Percentiles rank a stretch among this genome's conserved stretches.
Evolutionary conservation across 2,113 vertebrate species (phyloP).

Genomic region (Phrynosoma platyrhinos): DNA sequence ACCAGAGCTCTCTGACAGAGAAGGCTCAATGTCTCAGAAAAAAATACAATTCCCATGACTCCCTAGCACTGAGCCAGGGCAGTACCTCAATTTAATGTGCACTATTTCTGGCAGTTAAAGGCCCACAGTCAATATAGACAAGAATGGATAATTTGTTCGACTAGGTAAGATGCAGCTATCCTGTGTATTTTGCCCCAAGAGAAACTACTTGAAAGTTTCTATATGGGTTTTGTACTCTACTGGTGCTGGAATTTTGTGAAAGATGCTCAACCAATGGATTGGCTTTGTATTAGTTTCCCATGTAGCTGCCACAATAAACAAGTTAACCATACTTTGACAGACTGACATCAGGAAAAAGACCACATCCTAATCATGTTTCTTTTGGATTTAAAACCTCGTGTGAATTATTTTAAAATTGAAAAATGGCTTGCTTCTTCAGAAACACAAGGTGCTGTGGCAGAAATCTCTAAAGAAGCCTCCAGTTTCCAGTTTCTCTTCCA

Average conservation of each 20-base stretch:
- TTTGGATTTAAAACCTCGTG: neutral
- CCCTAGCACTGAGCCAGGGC: no score
- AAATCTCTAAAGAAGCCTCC: constrained; percentile 1
- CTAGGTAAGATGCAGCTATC: neutral
- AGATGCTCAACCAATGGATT: neutral
- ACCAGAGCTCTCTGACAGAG: no score
- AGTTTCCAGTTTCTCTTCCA: neutral
- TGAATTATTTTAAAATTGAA: neutral
- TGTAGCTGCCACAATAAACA: neutral
- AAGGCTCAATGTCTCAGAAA: no score
- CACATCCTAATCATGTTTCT: no score
- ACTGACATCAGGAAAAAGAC: neutral
- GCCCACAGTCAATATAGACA: neutral
- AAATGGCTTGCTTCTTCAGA: neutral
- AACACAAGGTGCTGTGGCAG: neutral
- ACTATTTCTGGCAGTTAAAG: no score
- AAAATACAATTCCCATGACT: no score
- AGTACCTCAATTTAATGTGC: no score
- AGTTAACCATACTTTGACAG: neutral
- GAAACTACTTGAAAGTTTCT: neutral
- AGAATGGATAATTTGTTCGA: no score
- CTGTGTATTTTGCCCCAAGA: neutral
- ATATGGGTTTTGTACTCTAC: neutral
- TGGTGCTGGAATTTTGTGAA: neutral
- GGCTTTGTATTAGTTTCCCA: neutral